Evolutionary conservation across 2,113 vertebrate species (phyloP).

Genomic region (Egretta garzetta): DNA sequence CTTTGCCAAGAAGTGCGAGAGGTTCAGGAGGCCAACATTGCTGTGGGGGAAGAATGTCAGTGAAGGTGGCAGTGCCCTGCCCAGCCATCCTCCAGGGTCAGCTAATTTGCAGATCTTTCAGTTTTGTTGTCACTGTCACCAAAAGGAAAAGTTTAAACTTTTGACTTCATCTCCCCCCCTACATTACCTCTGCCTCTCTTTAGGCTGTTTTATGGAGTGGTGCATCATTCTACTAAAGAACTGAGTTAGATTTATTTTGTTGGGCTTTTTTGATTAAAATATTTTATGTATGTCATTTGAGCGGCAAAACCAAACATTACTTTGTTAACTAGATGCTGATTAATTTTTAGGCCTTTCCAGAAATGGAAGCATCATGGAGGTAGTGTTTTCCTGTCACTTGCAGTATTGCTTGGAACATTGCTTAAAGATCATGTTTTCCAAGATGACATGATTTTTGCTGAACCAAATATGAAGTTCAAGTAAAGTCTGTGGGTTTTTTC

Average conservation of each 20-base stretch:
- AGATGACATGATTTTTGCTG: neutral
- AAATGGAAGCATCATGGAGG: neutral
- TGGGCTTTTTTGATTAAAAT: neutral
- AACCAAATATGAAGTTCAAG: neutral
- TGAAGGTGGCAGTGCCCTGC: neutral
- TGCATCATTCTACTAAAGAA: neutral
- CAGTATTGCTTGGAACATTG: neutral
- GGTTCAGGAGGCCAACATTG: fast-evolving
- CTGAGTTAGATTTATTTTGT: neutral
- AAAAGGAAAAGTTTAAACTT: neutral
- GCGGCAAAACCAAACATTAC: neutral
- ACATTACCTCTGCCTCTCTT: neutral
- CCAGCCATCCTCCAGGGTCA: neutral
- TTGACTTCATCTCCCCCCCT: neutral
- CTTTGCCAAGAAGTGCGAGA: neutral
- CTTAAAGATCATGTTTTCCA: neutral
- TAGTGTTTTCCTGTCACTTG: neutral
- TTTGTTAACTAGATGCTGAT: neutral
- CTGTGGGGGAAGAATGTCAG: neutral
- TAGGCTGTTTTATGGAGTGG: neutral
- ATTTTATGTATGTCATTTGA: neutral
- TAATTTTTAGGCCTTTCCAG: neutral
- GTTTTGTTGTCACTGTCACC: neutral
- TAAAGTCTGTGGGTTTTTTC: neutral
- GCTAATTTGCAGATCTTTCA: neutral